A percentile compares a stretch with the other conserved stretches of the same genome.
Conservation (phyloP, 2,113 vertebrate genomes). For the Mobula birostris region DNA sequence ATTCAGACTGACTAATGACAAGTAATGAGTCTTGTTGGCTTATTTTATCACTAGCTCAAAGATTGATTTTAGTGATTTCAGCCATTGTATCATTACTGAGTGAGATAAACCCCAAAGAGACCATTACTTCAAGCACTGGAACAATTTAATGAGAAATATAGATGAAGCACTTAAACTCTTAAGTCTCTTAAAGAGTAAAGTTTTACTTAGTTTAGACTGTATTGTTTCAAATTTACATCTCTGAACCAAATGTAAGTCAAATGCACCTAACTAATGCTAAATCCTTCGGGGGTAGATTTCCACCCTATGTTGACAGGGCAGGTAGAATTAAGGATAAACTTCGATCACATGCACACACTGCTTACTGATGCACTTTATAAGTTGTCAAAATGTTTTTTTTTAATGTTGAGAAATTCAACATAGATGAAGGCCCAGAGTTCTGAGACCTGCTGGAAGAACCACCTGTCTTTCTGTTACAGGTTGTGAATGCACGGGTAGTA, state of each 20-base stretch:
- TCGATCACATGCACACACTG: not conserved
- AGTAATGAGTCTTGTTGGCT: constrained; percentile 15
- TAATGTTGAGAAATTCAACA: not conserved
- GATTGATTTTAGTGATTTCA: constrained; percentile 2
- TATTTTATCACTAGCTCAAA: not conserved
- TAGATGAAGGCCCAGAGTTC: not conserved
- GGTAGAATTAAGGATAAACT: not conserved
- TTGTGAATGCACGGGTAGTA: not conserved
- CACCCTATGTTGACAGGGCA: not conserved
- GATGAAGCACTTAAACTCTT: not conserved
- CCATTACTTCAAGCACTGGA: not conserved
- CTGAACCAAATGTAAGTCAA: not conserved
- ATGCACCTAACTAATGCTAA: not conserved
- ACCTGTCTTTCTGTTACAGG: not conserved
- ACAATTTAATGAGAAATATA: not conserved
- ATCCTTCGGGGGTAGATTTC: not conserved
- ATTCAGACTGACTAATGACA: not conserved
- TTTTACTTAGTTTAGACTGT: not conserved
- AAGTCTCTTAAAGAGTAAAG: not conserved
- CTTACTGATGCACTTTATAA: not conserved
- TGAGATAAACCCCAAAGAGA: not conserved
- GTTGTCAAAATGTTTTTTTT: not conserved
- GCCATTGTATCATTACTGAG: not conserved
- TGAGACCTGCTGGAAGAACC: not conserved
- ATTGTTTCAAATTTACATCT: not conserved